Evolutionary conservation across 2,888 invertebrate species (phyloP).

Genomic region (Crossocerus cetratus): DNA sequence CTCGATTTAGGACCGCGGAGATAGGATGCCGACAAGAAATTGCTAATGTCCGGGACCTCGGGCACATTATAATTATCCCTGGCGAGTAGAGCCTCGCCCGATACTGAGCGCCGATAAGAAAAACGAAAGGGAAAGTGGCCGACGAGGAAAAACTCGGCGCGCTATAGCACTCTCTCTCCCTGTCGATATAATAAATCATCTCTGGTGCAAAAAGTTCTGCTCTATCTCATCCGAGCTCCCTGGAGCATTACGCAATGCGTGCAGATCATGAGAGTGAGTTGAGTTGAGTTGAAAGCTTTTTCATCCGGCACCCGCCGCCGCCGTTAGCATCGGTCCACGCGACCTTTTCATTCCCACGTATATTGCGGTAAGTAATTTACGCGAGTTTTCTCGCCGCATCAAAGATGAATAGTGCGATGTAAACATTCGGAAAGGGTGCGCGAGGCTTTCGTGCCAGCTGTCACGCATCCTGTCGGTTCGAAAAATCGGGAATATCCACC

Average conservation of each 20-base stretch:
- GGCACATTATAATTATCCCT: slow-evolving; percentile 42
- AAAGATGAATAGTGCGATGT: not conserved
- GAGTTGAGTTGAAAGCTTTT: not conserved
- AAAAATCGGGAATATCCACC: not conserved
- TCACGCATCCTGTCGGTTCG: not conserved
- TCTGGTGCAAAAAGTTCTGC: not conserved
- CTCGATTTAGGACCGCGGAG: slow-evolving; percentile 34
- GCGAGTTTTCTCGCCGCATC: not conserved
- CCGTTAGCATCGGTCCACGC: not conserved
- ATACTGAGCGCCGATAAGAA: slow-evolving; percentile 20
- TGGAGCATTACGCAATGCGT: not conserved
- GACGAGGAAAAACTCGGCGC: not conserved
- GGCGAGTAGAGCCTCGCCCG: slow-evolving; percentile 10
- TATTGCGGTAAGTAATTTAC: not conserved
- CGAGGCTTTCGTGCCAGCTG: not conserved
- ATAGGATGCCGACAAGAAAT: slow-evolving; percentile 26
- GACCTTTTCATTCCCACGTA: not conserved
- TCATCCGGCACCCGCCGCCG: not conserved
- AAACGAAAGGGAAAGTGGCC: slow-evolving; percentile 8
- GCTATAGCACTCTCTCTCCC: slow-evolving; percentile 11
- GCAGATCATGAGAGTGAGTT: not conserved
- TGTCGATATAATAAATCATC: slow-evolving; percentile 1
- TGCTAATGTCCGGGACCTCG: slow-evolving; percentile 35
- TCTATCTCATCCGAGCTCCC: not conserved
- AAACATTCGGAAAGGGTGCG: not conserved